These are phyloP conservation scores for Falco novaeseelandiae DNA, from an alignment of 2,797 vertebrate species.

Conservation along the genomic window DNA sequence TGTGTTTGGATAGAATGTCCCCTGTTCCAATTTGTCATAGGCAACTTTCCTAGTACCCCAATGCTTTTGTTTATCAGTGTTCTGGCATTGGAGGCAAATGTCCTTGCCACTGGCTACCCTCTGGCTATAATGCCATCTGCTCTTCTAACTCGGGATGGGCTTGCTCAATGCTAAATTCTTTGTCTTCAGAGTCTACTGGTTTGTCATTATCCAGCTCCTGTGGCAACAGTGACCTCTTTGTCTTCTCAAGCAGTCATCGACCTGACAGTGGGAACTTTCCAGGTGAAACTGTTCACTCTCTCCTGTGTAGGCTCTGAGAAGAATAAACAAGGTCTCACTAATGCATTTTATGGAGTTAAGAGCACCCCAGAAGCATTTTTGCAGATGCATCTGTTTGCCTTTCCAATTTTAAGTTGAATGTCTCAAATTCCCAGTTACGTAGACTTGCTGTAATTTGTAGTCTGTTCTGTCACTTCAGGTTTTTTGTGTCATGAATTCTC, in stretches of 20 bases:
- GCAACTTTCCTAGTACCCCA: not conserved
- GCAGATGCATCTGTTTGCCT: not conserved
- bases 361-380: not conserved
- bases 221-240: not conserved
- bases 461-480: not conserved
- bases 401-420: not conserved
- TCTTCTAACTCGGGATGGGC: not conserved
- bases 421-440: not conserved
- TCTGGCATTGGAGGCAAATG: not conserved
- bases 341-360: not conserved
- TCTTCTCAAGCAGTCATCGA: not conserved
- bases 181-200: not conserved
- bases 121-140: not conserved
- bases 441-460: not conserved
- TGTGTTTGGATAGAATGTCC: not conserved
- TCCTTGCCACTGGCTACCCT: not conserved
- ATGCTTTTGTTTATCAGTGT: not conserved
- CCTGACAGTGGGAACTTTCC: not conserved
- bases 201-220: not conserved
- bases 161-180: not conserved
- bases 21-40: not conserved
- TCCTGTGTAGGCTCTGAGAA: not conserved
- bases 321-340: not conserved
- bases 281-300: not conserved
- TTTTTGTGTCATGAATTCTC: not conserved